These are phyloP conservation scores for Ricordea florida DNA, from an alignment of 92 coral and sea anemone genomes.

Conservation along the genomic window DNA sequence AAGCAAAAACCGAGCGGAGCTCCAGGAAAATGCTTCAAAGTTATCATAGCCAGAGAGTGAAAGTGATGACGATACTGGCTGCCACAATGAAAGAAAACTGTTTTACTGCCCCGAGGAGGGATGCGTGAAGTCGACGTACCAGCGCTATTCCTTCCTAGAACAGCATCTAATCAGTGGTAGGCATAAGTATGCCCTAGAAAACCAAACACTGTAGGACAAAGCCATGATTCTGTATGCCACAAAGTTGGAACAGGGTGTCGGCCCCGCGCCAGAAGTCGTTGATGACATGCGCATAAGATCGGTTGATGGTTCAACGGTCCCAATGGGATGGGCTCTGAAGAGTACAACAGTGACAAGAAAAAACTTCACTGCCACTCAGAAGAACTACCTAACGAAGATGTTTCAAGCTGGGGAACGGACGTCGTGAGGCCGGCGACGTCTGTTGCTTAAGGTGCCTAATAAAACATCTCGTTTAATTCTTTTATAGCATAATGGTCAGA, in stretches of 20 bases:
- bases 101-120: constrained; percentile 59
- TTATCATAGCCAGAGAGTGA: no score
- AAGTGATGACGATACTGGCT: not conserved
- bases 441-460: no score
- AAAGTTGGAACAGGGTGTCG: constrained; percentile 29
- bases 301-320: not conserved
- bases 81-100: not conserved
- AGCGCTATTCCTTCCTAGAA: constrained; percentile 29
- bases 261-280: not conserved
- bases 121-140: constrained; percentile 47
- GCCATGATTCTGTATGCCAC: constrained; percentile 50
- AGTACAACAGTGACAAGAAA: constrained; percentile 15
- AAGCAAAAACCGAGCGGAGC: not conserved
- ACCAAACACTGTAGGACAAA: constrained; percentile 63
- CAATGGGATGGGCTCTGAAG: constrained; percentile 69
- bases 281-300: not conserved
- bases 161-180: constrained; percentile 48
- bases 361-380: constrained; percentile 44
- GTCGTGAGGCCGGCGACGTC: no score
- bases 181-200: constrained; percentile 52
- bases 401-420: constrained; percentile 49
- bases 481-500: no score
- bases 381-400: constrained; percentile 32
- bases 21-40: not conserved
- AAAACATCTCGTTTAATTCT: no score